Conservation (phyloP, 2,888 invertebrate genomes). For the Frankliniella fusca region DNA sequence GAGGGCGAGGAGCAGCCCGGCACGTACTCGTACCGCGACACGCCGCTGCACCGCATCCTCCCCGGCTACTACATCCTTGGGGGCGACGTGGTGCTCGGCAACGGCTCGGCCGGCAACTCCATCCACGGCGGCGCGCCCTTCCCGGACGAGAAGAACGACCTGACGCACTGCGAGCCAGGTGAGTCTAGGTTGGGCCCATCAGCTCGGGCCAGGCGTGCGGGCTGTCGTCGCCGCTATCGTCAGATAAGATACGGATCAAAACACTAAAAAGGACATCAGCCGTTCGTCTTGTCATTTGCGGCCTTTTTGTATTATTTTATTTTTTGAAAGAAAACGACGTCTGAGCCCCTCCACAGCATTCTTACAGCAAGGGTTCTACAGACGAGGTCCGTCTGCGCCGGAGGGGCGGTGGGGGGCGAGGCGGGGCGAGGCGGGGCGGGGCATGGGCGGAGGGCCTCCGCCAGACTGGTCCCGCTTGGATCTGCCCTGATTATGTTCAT, state of each 20-base stretch:
- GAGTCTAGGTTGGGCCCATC: not conserved
- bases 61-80: constrained; percentile 13
- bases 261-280: too few relatives aligned
- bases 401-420: too few relatives aligned
- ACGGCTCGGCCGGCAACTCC: constrained; percentile 13
- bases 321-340: too few relatives aligned
- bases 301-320: too few relatives aligned
- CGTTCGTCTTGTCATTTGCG: too few relatives aligned
- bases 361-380: too few relatives aligned
- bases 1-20: not conserved
- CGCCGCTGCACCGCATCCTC: constrained; percentile 9
- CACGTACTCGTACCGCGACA: constrained; percentile 1
- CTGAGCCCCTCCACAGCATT: too few relatives aligned
- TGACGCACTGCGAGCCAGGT: constrained; percentile 17
- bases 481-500: constrained; percentile 19
- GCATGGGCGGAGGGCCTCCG: not conserved
- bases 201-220: too few relatives aligned
- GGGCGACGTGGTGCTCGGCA: not conserved
- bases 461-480: not conserved
- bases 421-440: not conserved
- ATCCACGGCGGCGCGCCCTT: constrained; percentile 13
- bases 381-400: too few relatives aligned
- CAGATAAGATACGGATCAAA: too few relatives aligned
- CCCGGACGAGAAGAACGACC: constrained; percentile 21
- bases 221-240: too few relatives aligned